Evolutionary conservation across 2,113 vertebrate species (phyloP).

Genomic region (Salvelinus fontinalis): DNA sequence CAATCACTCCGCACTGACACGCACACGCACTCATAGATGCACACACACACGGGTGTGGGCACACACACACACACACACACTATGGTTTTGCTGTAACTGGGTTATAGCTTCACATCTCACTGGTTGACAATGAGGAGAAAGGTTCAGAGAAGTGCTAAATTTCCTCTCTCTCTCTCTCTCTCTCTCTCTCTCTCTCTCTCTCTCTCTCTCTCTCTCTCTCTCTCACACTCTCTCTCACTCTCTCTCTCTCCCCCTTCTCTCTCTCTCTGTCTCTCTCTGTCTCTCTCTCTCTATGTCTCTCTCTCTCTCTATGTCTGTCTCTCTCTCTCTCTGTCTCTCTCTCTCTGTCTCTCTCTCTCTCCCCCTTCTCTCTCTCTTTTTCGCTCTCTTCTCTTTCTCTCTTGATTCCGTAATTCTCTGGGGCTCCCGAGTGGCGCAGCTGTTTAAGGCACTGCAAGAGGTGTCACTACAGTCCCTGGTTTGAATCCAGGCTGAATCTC

Average conservation of each 20-base stretch:
- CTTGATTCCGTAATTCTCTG: too few species aligned
- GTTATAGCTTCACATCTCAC: conserved; percentile 74
- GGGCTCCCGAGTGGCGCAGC: too few species aligned
- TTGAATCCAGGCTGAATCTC: too few species aligned
- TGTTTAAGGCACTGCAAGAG: too few species aligned
- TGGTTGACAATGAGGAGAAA: conserved; percentile 63
- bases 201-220: background rate
- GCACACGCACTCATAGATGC: background rate
- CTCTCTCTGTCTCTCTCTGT: conserved; percentile 38
- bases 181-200: conserved; percentile 20
- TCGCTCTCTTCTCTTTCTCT: too few species aligned
- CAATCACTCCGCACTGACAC: background rate
- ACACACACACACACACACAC: too few species aligned
- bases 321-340: conserved; percentile 14
- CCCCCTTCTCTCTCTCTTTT: conserved; percentile 37
- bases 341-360: conserved; percentile 22
- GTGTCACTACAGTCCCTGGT: too few species aligned
- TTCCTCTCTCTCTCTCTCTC: conserved; percentile 53
- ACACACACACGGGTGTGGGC: too few species aligned
- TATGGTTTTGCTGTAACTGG: conserved; percentile 48
- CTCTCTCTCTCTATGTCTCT: background rate
- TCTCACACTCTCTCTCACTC: rapidly evolving
- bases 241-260: background rate
- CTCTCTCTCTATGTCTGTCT: conserved; percentile 42
- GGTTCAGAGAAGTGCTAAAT: conserved; percentile 32